phyloP scores from a whole-genome alignment of 1,140 invertebrate species.

The Zaprionus vittiger region DNA sequence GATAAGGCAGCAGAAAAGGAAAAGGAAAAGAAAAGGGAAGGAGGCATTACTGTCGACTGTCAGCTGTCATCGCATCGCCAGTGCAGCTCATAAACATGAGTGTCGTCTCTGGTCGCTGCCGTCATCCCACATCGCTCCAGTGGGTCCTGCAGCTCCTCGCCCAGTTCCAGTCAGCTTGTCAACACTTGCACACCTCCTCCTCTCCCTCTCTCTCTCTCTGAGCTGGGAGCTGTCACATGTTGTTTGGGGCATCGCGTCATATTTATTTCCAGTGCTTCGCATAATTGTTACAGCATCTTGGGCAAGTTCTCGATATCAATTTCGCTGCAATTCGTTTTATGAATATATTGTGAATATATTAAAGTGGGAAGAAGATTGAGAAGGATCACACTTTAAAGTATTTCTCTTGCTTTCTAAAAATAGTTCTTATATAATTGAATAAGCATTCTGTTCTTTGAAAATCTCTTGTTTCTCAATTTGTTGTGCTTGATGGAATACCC shows the following conservation, averaged over 20 bases:
- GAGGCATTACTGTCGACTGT: constrained; percentile 16
- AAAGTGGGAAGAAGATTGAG: too few relatives aligned
- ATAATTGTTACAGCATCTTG: constrained; percentile 61
- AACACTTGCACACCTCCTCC: background rate
- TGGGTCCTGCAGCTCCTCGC: background rate
- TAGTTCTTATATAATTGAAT: background rate
- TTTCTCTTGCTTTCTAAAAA: too few relatives aligned
- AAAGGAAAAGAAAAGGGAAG: background rate
- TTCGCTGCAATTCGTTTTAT: background rate
- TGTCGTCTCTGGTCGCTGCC: constrained; percentile 18
- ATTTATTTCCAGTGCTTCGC: constrained; percentile 51
- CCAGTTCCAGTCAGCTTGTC: constrained; percentile 10
- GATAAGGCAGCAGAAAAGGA: background rate
- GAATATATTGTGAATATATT: background rate
- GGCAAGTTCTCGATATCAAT: background rate
- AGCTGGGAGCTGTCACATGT: constrained; percentile 47
- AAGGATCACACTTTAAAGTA: too few relatives aligned
- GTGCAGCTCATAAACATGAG: constrained; percentile 72
- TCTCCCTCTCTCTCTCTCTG: background rate
- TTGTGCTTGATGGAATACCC: background rate
- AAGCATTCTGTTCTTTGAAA: background rate
- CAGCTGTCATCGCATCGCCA: constrained; percentile 74
- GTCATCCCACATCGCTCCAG: background rate
- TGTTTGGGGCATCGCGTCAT: constrained; percentile 58
- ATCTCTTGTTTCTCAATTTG: background rate